These are phyloP conservation scores for Montifringilla adamsi DNA, from an alignment of 2,113 vertebrate genomes.

Conservation along the genomic window DNA sequence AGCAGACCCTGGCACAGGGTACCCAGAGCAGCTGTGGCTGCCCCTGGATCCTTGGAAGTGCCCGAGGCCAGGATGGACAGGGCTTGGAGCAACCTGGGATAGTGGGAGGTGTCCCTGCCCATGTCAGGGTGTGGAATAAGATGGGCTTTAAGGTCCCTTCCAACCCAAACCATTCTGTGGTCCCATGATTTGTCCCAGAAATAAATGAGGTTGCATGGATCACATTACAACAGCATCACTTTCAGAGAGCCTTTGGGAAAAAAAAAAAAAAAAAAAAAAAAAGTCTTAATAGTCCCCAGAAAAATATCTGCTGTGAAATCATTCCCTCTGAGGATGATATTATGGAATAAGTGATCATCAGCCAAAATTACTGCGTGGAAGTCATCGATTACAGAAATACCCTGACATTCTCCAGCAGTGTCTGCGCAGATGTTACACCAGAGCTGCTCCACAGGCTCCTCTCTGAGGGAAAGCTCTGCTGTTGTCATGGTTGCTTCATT, in stretches of 20 bases:
- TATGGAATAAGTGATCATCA: background rate
- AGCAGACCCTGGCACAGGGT: background rate
- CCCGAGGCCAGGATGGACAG: fast-evolving
- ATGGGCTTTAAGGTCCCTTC: background rate
- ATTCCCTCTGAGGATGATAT: background rate
- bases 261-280: background rate
- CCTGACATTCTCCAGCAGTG: background rate
- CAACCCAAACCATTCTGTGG: background rate
- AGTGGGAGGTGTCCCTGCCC: background rate
- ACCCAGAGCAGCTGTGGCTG: background rate
- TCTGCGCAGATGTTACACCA: background rate
- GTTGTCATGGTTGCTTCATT: background rate
- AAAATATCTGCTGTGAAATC: background rate
- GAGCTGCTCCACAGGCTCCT: background rate
- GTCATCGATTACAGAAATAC: background rate
- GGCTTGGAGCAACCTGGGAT: fast-evolving
- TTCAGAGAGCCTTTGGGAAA: fast-evolving
- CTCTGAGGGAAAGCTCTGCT: background rate
- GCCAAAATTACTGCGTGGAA: background rate
- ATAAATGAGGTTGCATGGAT: background rate
- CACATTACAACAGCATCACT: background rate
- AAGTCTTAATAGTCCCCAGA: background rate
- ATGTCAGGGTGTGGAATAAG: fast-evolving
- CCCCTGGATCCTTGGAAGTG: background rate
- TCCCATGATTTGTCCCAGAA: background rate